Base-by-base conservation (phyloP, 2,888 invertebrate genomes). In the Itoplectis maculator region DNA sequence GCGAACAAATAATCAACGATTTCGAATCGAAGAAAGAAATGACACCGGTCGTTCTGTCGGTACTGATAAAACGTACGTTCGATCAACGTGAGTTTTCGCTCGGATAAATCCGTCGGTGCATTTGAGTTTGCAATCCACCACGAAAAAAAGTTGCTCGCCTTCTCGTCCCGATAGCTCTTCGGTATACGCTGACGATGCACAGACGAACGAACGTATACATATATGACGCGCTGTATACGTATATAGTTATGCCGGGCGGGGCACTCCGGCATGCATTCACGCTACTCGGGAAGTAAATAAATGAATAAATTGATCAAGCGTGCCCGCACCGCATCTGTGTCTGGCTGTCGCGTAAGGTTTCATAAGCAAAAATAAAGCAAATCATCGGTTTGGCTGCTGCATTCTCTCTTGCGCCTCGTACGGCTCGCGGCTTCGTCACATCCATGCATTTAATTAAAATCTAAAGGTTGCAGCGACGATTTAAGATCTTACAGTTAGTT, bases 291-390 rank as follows among this genome's bases (percentile, higher is more conserved):
- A 84, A 81, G 86, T 87, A 88, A 87, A 86, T 88, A 86, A 88
- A 87, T 87, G 85, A 87, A 87, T 87, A 87, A 87, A 86, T 86
- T 84, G 83, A 86, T 84, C 83, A 86, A 76, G 63, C 79, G 81
- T 73, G 70, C 66, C 76, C 56, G 56, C 65, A 40, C 68, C 73
- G 54, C n/a, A n/a, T 18, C 59, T 81, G 82, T 79, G 83, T 84
- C 79, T 69, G 54, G n/a, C n/a, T 45, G 66, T 76, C 80, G 61
- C 81, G 74, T 72, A 45, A 59, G 45, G 35, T 80, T 76, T 65
- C 47, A 47, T n/a, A 68, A 69, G 40, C 69, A 66, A 56, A 78
- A 81, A 65, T 45, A 29, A 49, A 63, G 37, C 68, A 51, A 70
- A 63, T 72, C 70, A 51, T 66, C 76, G 54, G 68, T 47, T 40